Evolutionary conservation across 2,113 vertebrate genomes (phyloP).

Genomic region (Siphamia tubifer): DNA sequence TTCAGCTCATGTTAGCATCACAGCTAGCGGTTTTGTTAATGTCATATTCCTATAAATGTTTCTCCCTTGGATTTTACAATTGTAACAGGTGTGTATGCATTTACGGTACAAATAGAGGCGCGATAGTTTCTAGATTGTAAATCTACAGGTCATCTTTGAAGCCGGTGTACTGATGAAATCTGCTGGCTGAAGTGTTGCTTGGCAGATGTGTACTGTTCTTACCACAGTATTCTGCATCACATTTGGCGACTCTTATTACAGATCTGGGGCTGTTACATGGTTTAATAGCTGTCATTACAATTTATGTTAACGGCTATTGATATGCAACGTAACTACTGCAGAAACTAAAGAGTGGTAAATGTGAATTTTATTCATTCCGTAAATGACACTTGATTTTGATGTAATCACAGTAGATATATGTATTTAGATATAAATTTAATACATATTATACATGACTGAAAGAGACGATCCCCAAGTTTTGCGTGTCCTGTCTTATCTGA

Average conservation of each 20-base stretch:
- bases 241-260: neutral
- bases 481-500: too few relatives aligned
- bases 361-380: too few relatives aligned
- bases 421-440: too few relatives aligned
- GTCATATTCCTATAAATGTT: neutral
- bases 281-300: neutral
- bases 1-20: constrained; percentile 32
- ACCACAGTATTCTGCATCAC: too few relatives aligned
- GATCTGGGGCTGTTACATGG: neutral
- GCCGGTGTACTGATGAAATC: neutral
- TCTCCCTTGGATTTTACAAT: too few relatives aligned
- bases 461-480: too few relatives aligned
- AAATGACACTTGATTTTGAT: too few relatives aligned
- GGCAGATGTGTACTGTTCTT: neutral
- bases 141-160: neutral
- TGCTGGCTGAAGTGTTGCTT: neutral
- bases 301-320: neutral
- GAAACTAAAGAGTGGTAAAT: neutral
- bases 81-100: neutral
- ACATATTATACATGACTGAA: too few relatives aligned
- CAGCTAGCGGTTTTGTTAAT: too few relatives aligned
- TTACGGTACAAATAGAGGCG: neutral
- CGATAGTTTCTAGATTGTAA: neutral
- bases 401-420: too few relatives aligned
- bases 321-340: neutral